Conservation (phyloP, 1,140 invertebrate species). For the Drosophila subobscura region DNA sequence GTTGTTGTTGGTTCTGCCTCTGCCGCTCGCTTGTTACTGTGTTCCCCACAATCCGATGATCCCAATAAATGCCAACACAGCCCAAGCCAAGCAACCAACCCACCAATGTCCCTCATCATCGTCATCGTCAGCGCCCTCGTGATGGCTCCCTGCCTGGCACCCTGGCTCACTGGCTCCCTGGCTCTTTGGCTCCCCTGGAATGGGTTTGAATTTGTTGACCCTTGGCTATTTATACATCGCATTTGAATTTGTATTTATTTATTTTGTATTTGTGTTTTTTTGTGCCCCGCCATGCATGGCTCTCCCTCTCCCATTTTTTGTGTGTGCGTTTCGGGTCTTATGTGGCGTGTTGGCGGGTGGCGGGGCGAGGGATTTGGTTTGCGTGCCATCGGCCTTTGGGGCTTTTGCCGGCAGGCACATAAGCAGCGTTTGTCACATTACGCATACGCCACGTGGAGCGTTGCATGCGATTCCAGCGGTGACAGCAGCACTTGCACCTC, state of each 20-base stretch:
- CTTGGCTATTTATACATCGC: constrained; percentile 36
- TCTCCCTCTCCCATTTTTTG: no score
- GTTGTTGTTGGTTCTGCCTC: not conserved
- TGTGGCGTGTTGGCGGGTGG: no score
- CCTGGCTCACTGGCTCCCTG: not conserved
- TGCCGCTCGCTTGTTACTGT: constrained; percentile 3
- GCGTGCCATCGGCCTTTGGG: no score
- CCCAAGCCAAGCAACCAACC: no score
- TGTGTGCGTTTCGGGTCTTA: no score
- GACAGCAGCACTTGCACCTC: no score
- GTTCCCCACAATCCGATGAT: constrained; percentile 26
- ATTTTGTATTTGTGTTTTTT: constrained; percentile 14
- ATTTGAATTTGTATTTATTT: constrained; percentile 13
- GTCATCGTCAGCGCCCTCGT: not conserved
- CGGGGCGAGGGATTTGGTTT: no score
- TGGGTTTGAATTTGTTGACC: constrained; percentile 10
- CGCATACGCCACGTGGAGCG: no score
- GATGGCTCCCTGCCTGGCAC: not conserved
- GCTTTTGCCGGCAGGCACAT: no score
- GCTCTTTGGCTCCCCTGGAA: not conserved
- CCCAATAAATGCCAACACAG: constrained; percentile 26
- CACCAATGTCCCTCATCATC: constrained; percentile 14
- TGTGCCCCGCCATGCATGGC: not conserved
- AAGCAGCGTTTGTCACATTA: no score
- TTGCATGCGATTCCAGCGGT: no score